Conservation (phyloP, 2,797 vertebrate species). For the Orestias chungarensis region DNA sequence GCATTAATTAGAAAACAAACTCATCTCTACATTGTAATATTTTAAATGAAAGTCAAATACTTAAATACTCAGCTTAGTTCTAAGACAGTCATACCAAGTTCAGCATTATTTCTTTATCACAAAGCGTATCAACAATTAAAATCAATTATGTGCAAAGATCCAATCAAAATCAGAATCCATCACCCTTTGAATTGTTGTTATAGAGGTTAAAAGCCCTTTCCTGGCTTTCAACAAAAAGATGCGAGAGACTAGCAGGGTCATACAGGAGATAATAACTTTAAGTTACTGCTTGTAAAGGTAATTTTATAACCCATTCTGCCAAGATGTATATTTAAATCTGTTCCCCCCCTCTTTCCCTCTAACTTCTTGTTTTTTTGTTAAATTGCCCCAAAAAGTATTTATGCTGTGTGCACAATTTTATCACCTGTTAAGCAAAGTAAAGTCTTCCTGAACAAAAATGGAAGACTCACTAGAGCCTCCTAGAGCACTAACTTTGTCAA, state of each 20-base stretch:
- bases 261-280: conserved; percentile 2
- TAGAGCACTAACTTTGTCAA: conserved; percentile 5
- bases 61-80: too few species aligned
- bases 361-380: background rate
- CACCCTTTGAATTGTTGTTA: background rate
- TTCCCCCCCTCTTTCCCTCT: background rate
- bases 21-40: too few species aligned
- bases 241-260: background rate
- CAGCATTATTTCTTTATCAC: too few species aligned
- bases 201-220: background rate
- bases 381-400: background rate
- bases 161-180: background rate
- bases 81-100: too few species aligned
- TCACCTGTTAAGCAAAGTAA: background rate
- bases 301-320: background rate
- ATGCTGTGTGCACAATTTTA: background rate
- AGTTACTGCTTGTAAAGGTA: conserved; percentile 11
- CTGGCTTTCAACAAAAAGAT: background rate
- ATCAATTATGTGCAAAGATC: background rate
- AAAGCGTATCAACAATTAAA: background rate
- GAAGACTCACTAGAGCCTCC: too few species aligned
- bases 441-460: too few species aligned
- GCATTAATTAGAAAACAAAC: too few species aligned
- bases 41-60: too few species aligned
- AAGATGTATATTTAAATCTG: background rate